A percentile compares a stretch with the other conserved stretches of the same genome.
Conservation (phyloP, 2,113 vertebrate genomes). For the Tor tambroides region DNA sequence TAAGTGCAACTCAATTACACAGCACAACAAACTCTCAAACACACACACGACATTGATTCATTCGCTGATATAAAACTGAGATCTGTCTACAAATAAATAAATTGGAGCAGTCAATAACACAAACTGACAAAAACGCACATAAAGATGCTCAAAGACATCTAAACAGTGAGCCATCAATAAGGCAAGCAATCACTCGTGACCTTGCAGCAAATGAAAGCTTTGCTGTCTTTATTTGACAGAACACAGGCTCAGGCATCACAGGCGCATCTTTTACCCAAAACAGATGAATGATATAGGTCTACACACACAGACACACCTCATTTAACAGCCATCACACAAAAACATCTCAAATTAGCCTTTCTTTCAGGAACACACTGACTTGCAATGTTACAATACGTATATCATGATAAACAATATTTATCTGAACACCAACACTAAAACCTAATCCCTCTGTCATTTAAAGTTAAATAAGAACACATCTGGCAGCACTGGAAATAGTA, state of each 20-base stretch:
- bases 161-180: not conserved
- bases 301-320: not conserved
- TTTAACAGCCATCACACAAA: slow-evolving; percentile 9
- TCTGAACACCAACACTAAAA: slow-evolving; percentile 1
- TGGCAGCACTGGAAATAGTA: not conserved
- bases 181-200: slow-evolving; percentile 10
- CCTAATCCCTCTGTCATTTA: slow-evolving; percentile 19
- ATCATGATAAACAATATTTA: not conserved
- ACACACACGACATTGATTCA: not conserved
- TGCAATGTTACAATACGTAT: not conserved
- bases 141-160: not conserved
- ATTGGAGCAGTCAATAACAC: slow-evolving; percentile 5
- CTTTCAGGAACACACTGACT: not conserved
- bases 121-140: not conserved
- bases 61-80: not conserved
- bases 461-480: slow-evolving; percentile 33
- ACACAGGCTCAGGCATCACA: not conserved
- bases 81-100: not conserved
- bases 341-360: slow-evolving; percentile 13
- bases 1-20: slow-evolving; percentile 31
- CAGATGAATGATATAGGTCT: not conserved
- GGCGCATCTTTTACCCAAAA: not conserved
- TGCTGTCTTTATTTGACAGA: slow-evolving; percentile 17
- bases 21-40: not conserved
- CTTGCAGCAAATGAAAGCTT: slow-evolving; percentile 16